phyloP scores from a whole-genome alignment of 30 jellyfish, hydroid and myxozoan species.

The Aurelia sp. region DNA sequence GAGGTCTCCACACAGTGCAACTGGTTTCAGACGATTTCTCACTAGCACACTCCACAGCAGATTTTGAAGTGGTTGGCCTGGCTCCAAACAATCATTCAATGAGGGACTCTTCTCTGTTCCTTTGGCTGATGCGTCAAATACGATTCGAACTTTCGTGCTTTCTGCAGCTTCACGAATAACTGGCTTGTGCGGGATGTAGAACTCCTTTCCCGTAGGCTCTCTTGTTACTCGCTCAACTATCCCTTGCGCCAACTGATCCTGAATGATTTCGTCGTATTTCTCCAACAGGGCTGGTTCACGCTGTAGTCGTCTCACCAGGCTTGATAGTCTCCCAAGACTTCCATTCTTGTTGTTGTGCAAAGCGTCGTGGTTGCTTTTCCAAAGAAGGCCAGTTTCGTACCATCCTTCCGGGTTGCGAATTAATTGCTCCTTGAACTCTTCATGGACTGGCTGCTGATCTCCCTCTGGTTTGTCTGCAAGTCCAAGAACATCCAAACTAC shows the following conservation, averaged over 20 bases:
- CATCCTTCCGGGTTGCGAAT: conserved; percentile 44
- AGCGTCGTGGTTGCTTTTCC: conserved; percentile 14
- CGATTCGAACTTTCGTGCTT: conserved; percentile 60
- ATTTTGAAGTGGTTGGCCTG: conserved; percentile 78
- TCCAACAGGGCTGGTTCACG: conserved; percentile 30
- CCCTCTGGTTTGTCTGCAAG: conserved; percentile 47
- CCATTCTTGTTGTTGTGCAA: conserved; percentile 43
- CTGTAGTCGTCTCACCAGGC: conserved; percentile 14
- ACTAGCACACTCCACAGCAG: conserved; percentile 39
- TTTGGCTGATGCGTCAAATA: conserved; percentile 72
- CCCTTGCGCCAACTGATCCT: conserved; percentile 77
- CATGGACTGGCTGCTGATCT: conserved; percentile 58
- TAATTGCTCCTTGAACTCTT: conserved; percentile 77
- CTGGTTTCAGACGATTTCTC: conserved; percentile 61
- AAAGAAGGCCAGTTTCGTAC: conserved; percentile 52
- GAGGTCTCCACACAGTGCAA: conserved; percentile 51
- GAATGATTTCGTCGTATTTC: conserved; percentile 65
- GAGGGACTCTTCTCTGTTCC: conserved; percentile 57
- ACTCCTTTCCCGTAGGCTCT: conserved; percentile 60
- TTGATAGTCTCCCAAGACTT: conserved; percentile 6
- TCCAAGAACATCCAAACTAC: conserved; percentile 74
- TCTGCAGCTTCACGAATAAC: conserved; percentile 74
- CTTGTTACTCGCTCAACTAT: conserved; percentile 70
- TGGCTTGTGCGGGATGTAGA: conserved; percentile 80
- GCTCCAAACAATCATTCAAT: conserved; percentile 81